A percentile compares a stretch with the other conserved stretches of the same genome.
Evolutionary conservation across 2,113 vertebrate species (phyloP).

Genomic region (Onychostoma macrolepis): DNA sequence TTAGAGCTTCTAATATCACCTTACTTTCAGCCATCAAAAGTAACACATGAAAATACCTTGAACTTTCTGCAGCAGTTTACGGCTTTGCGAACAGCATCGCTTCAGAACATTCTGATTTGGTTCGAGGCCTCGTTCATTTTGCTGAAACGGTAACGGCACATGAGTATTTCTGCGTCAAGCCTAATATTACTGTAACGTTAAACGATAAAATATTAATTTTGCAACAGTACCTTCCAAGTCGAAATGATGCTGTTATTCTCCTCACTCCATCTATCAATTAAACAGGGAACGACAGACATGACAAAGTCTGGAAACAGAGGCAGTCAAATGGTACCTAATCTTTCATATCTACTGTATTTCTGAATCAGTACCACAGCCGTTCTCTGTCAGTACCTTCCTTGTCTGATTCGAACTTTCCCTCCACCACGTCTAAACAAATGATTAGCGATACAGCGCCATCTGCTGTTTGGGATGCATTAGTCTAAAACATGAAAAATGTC

Average conservation of each 20-base stretch:
- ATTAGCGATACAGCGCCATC: background rate
- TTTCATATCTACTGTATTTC: background rate
- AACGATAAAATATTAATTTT: background rate
- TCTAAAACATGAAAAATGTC: background rate
- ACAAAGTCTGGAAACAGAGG: background rate
- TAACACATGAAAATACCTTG: slow-evolving; percentile 66
- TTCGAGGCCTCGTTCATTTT: slow-evolving; percentile 51
- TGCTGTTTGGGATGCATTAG: slow-evolving; percentile 31
- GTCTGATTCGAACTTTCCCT: slow-evolving; percentile 34
- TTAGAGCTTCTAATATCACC: background rate
- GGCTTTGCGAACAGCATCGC: slow-evolving; percentile 64
- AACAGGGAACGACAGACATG: slow-evolving; percentile 44
- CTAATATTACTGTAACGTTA: background rate
- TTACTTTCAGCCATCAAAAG: background rate
- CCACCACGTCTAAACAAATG: background rate
- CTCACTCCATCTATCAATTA: slow-evolving; percentile 66
- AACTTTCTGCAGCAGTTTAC: slow-evolving; percentile 73
- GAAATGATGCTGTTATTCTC: slow-evolving; percentile 73
- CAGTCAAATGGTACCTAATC: background rate
- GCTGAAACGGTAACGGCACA: slow-evolving; percentile 49
- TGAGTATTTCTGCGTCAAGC: background rate
- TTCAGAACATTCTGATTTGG: slow-evolving; percentile 52
- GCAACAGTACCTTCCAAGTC: slow-evolving; percentile 68
- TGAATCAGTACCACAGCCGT: background rate
- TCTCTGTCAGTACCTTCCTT: background rate